These are phyloP conservation scores for Bombyx huttoni DNA, from an alignment of 2,888 invertebrate species.

Conservation along the genomic window DNA sequence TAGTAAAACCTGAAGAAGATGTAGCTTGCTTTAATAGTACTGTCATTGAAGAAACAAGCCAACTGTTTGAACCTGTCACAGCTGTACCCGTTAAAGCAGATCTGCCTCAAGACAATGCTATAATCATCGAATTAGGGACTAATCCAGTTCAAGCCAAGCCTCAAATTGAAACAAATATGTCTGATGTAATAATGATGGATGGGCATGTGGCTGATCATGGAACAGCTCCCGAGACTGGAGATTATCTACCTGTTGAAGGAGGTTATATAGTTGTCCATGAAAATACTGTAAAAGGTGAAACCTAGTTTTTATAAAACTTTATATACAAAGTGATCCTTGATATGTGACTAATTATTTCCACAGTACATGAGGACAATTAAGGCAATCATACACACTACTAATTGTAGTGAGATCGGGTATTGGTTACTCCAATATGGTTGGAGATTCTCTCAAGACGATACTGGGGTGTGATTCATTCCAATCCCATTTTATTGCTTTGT, in stretches of 20 bases:
- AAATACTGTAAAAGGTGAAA: slow-evolving; percentile 9
- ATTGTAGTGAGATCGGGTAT: too few species aligned
- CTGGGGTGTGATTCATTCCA: too few species aligned
- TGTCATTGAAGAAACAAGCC: slow-evolving; percentile 51
- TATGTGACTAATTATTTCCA: too few species aligned
- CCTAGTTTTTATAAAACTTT: too few species aligned
- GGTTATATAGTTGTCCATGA: slow-evolving; percentile 53
- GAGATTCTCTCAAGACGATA: too few species aligned
- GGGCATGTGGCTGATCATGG: slow-evolving; percentile 32
- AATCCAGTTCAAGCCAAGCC: not conserved
- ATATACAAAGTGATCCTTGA: too few species aligned
- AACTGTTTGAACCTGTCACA: slow-evolving; percentile 47
- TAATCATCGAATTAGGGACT: slow-evolving; percentile 40
- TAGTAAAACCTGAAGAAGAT: slow-evolving; percentile 21
- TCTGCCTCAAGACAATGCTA: slow-evolving; percentile 30
- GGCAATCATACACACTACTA: too few species aligned
- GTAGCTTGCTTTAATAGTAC: slow-evolving; percentile 50
- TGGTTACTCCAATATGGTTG: too few species aligned
- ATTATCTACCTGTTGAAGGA: slow-evolving; percentile 54
- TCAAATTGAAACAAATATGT: slow-evolving; percentile 5
- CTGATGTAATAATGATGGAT: slow-evolving; percentile 42
- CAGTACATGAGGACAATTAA: too few species aligned
- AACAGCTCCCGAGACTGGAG: slow-evolving; percentile 25
- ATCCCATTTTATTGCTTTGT: too few species aligned
- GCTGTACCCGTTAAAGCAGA: slow-evolving; percentile 36